Percentiles rank a stretch among this genome's conserved stretches.
Evolutionary conservation across 2,888 invertebrate genomes (phyloP).

Genomic region (Autographa gamma): DNA sequence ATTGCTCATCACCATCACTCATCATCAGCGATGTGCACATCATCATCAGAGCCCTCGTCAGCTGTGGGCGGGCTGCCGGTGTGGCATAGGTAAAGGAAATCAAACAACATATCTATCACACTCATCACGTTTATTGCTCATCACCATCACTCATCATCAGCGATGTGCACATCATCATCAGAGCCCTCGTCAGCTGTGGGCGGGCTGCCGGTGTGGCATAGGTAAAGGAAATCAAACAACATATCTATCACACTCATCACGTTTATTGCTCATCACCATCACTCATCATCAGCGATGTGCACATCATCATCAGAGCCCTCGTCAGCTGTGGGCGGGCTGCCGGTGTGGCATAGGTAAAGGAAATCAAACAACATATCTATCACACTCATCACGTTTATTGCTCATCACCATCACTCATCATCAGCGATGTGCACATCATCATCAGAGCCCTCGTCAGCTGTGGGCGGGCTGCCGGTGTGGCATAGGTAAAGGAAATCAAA

Average conservation of each 20-base stretch:
- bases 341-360: no score
- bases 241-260: slow-evolving; percentile 21
- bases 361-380: slow-evolving; percentile 23
- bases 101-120: slow-evolving; percentile 23
- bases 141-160: slow-evolving; percentile 66
- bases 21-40: slow-evolving; percentile 75
- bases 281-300: slow-evolving; percentile 72
- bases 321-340: slow-evolving; percentile 78
- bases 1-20: slow-evolving; percentile 47
- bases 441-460: slow-evolving; percentile 79
- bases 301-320: slow-evolving; percentile 81
- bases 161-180: slow-evolving; percentile 78
- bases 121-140: slow-evolving; percentile 22
- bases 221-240: slow-evolving; percentile 17
- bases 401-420: slow-evolving; percentile 57
- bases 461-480: slow-evolving; percentile 79
- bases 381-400: slow-evolving; percentile 23
- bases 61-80: slow-evolving; percentile 80
- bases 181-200: slow-evolving; percentile 78
- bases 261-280: slow-evolving; percentile 29
- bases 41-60: slow-evolving; percentile 80
- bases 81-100: slow-evolving; percentile 41
- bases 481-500: slow-evolving; percentile 13
- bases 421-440: slow-evolving; percentile 77
- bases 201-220: slow-evolving; percentile 83